Evolutionary conservation across 1,140 invertebrate genomes (phyloP).

Genomic region (Drosophila nasuta): DNA sequence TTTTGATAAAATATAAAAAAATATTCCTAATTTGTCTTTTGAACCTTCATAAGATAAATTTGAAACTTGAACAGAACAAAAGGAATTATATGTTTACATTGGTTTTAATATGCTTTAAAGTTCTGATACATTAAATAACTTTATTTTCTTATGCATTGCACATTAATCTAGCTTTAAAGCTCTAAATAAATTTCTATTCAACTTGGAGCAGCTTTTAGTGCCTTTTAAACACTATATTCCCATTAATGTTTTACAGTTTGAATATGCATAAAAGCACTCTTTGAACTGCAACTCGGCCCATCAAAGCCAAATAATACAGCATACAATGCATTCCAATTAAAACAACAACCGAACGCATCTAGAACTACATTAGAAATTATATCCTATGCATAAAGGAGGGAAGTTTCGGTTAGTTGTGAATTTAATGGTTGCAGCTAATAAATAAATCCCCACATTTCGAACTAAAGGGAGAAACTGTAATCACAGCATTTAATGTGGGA

Average conservation of each 20-base stretch:
- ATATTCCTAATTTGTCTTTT: too few species aligned
- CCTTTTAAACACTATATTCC: too few species aligned
- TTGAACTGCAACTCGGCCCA: background rate
- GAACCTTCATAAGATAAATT: too few species aligned
- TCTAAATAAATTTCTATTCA: too few species aligned
- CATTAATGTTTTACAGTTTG: background rate
- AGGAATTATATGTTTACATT: too few species aligned
- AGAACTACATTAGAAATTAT: constrained; percentile 15
- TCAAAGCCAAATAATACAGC: background rate
- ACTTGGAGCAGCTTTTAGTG: too few species aligned
- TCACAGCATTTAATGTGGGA: constrained; percentile 46
- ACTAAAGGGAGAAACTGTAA: constrained; percentile 36
- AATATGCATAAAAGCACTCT: background rate
- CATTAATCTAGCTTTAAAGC: too few species aligned
- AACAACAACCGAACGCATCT: background rate
- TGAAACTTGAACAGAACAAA: too few species aligned
- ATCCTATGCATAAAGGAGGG: background rate
- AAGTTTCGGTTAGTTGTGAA: constrained; percentile 1
- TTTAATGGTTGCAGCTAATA: constrained; percentile 25
- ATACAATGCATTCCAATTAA: constrained; percentile 9
- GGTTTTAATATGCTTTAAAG: background rate
- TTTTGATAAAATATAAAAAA: too few species aligned
- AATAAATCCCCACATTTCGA: constrained; percentile 27
- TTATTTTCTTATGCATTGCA: background rate
- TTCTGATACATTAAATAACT: background rate